A percentile compares a stretch with the other conserved stretches of the same genome.
Evolutionary conservation across 1,140 invertebrate species (phyloP).

Genomic region (Drosophila repleta): DNA sequence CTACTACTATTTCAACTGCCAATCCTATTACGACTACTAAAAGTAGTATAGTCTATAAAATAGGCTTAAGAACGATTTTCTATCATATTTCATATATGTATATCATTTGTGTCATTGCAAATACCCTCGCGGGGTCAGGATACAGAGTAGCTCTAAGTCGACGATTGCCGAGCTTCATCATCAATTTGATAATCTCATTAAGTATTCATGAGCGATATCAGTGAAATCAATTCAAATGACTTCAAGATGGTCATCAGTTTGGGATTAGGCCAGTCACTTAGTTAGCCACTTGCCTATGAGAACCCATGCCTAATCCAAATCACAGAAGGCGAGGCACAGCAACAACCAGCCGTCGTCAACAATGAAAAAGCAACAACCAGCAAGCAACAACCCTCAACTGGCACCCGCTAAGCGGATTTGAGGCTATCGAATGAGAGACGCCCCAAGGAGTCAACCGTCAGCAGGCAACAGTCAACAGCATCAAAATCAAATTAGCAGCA

Average conservation of each 20-base stretch:
- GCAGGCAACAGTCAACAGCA: slow-evolving; percentile 28
- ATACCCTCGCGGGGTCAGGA: too few species aligned
- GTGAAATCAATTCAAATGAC: slow-evolving; percentile 25
- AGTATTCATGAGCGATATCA: slow-evolving; percentile 49
- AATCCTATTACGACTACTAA: too few species aligned
- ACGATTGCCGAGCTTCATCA: background rate
- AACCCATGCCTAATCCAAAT: slow-evolving; percentile 63
- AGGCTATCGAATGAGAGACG: slow-evolving; percentile 64
- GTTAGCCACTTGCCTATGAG: slow-evolving; percentile 50
- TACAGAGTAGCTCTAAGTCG: too few species aligned
- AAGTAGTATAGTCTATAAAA: too few species aligned
- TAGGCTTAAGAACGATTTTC: too few species aligned
- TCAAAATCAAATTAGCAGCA: slow-evolving; percentile 78
- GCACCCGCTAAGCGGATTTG: slow-evolving; percentile 63
- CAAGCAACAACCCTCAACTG: slow-evolving; percentile 33
- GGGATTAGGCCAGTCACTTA: slow-evolving; percentile 31
- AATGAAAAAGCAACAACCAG: background rate
- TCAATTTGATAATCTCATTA: slow-evolving; percentile 26
- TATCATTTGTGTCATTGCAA: too few species aligned
- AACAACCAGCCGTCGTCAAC: slow-evolving; percentile 6
- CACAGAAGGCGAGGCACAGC: slow-evolving; percentile 50
- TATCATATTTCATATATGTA: too few species aligned
- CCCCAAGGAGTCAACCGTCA: slow-evolving; percentile 27
- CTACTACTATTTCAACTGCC: too few species aligned
- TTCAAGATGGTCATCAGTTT: slow-evolving; percentile 34